These are phyloP conservation scores for Aphidius gifuensis DNA, from an alignment of 1,140 invertebrate genomes.

Conservation along the genomic window DNA sequence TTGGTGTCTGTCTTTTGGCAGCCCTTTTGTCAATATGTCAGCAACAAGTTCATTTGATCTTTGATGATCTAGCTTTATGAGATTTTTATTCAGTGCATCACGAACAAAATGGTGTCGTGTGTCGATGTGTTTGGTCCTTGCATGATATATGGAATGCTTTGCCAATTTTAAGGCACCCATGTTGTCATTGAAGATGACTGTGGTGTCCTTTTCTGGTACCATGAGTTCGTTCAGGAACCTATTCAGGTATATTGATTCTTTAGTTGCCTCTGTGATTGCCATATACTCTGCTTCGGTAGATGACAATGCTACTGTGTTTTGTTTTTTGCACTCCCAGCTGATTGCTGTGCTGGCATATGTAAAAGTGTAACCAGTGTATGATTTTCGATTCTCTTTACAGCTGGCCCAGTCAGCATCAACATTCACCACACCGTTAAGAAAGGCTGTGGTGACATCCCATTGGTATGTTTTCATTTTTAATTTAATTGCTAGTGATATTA, in stretches of 20 bases:
- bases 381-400: background rate
- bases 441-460: constrained; percentile 40
- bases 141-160: too few relatives aligned
- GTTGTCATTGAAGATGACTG: too few relatives aligned
- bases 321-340: constrained; percentile 3
- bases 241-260: constrained; percentile 39
- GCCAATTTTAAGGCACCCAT: too few relatives aligned
- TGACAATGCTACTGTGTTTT: constrained; percentile 1
- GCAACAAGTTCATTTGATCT: too few relatives aligned
- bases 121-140: too few relatives aligned
- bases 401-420: constrained; percentile 34
- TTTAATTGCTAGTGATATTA: background rate
- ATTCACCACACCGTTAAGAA: constrained; percentile 34
- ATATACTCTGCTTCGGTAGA: constrained; percentile 51
- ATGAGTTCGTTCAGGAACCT: constrained; percentile 27
- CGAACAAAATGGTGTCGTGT: too few relatives aligned
- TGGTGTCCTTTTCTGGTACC: background rate
- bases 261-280: constrained; percentile 34
- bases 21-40: too few relatives aligned
- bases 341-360: background rate
- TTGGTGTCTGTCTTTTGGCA: too few relatives aligned
- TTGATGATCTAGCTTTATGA: too few relatives aligned
- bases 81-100: too few relatives aligned
- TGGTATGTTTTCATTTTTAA: constrained; percentile 19
- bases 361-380: constrained; percentile 2